Evolutionary conservation across 2,113 vertebrate genomes (phyloP), one percentile per base, ranked within the genome.

Genomic region (Psophia crepitans): DNA sequence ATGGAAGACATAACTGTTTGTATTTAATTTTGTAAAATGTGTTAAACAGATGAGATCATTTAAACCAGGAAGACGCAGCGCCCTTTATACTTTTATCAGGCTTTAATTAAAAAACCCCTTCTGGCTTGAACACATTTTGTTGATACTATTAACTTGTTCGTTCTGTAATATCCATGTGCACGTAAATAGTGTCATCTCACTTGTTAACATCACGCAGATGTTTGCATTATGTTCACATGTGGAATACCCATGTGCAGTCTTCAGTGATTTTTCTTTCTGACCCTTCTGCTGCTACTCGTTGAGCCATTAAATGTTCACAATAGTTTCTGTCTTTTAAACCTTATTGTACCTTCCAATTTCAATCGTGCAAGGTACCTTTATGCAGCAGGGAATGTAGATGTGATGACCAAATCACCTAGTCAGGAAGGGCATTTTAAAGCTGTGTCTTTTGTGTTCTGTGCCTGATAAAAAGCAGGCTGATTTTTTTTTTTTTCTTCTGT

Each of bases 201-300:
- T 69, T 0, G 0, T 17, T 49, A 56, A 11, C 17, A 18, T 75
- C 14, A 12, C n/a, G 17, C 23, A 66, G 61, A 48, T 48, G 12
- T n/a, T 88, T 20, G 11, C 1, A 1, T 46, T 49, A 16, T 21
- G 20, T 16, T 54, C 32, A 12, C 11, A 1, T 30, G 49, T 43
- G n/a, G 35, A 61, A 19, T 53, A 37, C 11, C 21, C 30, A 4
- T 15, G 9, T 74, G 21, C 18, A 44, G 12, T 28, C 28, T 53
- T 57, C 11, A 33, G 24, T 39, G 41, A 22, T 7, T 23, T 43
- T 73, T 41, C n/a, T 60, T 44, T 39, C 16, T n/a, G 39, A 46
- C 22, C 28, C 22, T 68, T 37, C 57, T 69, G 23, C 30, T 70
- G n/a, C n/a, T 75, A 9, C 20, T 75, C 1, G 1, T 35, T 30